Evolutionary conservation across 1,140 invertebrate species (phyloP).

Genomic region (Rhagoletis zephyria): DNA sequence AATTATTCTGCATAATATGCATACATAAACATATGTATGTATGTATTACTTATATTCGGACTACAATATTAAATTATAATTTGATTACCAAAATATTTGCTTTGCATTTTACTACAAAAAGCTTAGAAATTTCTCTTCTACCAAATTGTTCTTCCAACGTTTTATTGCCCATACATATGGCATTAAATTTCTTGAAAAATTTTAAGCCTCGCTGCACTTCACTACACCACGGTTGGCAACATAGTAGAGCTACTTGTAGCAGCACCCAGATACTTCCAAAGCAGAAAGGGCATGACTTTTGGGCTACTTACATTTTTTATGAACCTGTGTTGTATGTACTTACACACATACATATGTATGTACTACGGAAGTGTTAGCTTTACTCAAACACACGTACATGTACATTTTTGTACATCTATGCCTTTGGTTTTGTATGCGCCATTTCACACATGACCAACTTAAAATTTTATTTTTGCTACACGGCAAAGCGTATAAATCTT

Average conservation of each 20-base stretch:
- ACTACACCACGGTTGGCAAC: not conserved
- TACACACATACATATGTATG: not conserved
- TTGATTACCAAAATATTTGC: slow-evolving; percentile 13
- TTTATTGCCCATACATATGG: slow-evolving; percentile 10
- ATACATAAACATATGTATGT: too few species aligned
- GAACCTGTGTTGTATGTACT: not conserved
- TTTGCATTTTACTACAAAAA: not conserved
- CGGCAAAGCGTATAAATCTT: not conserved
- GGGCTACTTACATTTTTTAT: not conserved
- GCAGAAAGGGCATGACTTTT: not conserved
- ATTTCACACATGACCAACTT: slow-evolving; percentile 23
- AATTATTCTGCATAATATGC: too few species aligned
- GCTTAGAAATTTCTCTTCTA: not conserved
- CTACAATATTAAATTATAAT: slow-evolving; percentile 28
- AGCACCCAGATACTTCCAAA: not conserved
- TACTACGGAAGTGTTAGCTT: not conserved
- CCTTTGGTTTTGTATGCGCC: not conserved
- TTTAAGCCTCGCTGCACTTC: slow-evolving; percentile 5
- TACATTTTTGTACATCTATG: not conserved
- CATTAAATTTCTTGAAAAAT: not conserved
- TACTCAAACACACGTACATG: not conserved
- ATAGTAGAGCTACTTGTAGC: not conserved
- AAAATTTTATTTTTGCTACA: not conserved
- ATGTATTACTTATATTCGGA: too few species aligned
- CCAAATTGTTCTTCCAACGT: not conserved